phyloP scores from a whole-genome alignment of 2,888 invertebrate genomes.

The Lysandra bellargus region DNA sequence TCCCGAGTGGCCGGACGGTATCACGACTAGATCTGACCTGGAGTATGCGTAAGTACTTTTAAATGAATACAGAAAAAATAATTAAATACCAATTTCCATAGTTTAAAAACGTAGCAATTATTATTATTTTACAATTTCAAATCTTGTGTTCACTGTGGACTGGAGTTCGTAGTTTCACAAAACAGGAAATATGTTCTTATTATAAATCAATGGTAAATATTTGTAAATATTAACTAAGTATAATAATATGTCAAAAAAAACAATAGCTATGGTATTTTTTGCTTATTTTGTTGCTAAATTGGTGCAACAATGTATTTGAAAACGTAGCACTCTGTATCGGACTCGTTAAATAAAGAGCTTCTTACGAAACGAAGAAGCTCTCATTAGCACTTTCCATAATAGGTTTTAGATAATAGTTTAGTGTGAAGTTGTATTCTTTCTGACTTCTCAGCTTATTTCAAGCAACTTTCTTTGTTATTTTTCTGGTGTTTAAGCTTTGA shows the following conservation, averaged over 20 bases:
- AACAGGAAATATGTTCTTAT: too few species aligned
- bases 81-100: too few species aligned
- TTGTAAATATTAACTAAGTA: too few species aligned
- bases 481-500: neutral
- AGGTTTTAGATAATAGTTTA: neutral
- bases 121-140: too few species aligned
- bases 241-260: too few species aligned
- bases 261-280: neutral
- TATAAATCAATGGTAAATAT: too few species aligned
- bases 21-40: conserved; percentile 83
- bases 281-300: neutral
- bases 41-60: conserved; percentile 87
- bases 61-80: too few species aligned
- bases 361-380: neutral
- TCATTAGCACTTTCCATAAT: neutral
- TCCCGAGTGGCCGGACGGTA: conserved; percentile 92
- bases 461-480: neutral
- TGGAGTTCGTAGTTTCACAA: too few species aligned
- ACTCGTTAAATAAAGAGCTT: neutral
- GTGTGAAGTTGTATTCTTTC: neutral
- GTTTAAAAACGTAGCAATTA: too few species aligned
- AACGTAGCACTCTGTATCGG: neutral
- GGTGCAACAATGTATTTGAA: neutral
- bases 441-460: neutral
- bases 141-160: too few species aligned